Base-by-base conservation (phyloP, 2,113 vertebrate genomes). In the Alethe castanea region DNA sequence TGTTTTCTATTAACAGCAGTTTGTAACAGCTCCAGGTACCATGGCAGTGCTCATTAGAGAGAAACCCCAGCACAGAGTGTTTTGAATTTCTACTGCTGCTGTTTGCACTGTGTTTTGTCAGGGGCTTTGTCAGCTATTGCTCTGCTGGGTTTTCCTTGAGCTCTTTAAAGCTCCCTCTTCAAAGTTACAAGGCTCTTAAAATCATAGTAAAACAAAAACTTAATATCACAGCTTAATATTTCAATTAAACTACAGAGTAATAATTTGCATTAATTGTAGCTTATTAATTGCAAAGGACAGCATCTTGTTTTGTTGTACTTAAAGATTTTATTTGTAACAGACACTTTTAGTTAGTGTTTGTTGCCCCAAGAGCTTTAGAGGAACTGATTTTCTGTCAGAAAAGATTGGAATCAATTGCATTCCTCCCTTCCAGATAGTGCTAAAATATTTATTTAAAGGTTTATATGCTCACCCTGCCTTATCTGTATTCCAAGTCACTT, bases 331-430 rank as follows among this genome's bases (percentile, higher is more conserved):
- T 97, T 97, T 96, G 96, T 86, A 96, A 95, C 90, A 95, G 94
- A 92, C 74, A 60, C 77, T 96, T 95, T 97, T 96, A 96, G 92
- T 97, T 96, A 97, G 95, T 92, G 91, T 97, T 96, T 96, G 96
- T 95, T 97, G 96, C 97, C 98, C 98, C 89, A 92, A 97, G 98
- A 98, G 97, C 98, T 98, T 98, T 98, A 97, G 98, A 97, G 98
- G 95, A 97, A 99, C 98, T 98, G 99, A 99, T 99, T 99, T 99
- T 98, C 98, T 99, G 98, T 98, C 98, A 98, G 97, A 97, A 97
- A 96, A 97, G 97, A 98, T 98, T 98, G 98, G 97, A 97, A 98
- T 99, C 98, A 98, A 98, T 98, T 97, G 97, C 96, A 95, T 95
- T 96, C 95, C 94, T 97, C 96, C 96, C 94, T 97, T 97, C 96